A percentile compares a stretch with the other conserved stretches of the same genome.
These are phyloP conservation scores for Dryobates pubescens DNA, from an alignment of 2,797 vertebrate species.

Conservation along the genomic window DNA sequence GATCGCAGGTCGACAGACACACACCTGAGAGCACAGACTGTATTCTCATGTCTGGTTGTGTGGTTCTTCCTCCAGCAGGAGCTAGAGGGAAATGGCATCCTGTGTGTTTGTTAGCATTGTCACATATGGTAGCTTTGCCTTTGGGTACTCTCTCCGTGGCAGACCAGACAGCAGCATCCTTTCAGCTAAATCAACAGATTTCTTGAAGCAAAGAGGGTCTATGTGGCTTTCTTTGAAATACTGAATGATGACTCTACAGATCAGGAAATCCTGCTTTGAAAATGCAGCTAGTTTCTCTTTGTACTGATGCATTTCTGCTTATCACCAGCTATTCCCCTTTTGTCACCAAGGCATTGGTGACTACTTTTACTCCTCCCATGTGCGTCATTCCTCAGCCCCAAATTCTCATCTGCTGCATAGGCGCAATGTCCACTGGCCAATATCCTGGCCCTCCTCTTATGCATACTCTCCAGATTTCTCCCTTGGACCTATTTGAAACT, in stretches of 20 bases:
- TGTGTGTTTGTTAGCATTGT: not conserved
- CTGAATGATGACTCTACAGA: not conserved
- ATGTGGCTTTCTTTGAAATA: not conserved
- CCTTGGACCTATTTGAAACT: not conserved
- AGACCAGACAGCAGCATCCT: not conserved
- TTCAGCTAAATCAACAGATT: not conserved
- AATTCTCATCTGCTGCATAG: not conserved
- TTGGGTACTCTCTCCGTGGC: not conserved
- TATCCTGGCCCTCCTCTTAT: not conserved
- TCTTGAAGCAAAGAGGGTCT: not conserved
- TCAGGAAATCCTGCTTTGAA: not conserved
- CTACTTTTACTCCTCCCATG: not conserved
- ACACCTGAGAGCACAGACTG: not conserved
- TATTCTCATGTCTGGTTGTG: accelerated
- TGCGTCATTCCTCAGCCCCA: not conserved
- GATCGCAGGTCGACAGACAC: not conserved
- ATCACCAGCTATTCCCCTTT: not conserved
- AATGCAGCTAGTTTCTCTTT: not conserved
- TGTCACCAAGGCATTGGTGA: not conserved
- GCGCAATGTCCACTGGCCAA: not conserved
- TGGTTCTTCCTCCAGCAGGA: not conserved
- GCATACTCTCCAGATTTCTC: not conserved
- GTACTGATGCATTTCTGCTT: not conserved
- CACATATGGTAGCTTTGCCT: not conserved
- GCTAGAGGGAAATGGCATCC: not conserved